These are phyloP conservation scores for Drosophila novamexicana DNA, from an alignment of 1,140 invertebrate species.

Conservation along the genomic window DNA sequence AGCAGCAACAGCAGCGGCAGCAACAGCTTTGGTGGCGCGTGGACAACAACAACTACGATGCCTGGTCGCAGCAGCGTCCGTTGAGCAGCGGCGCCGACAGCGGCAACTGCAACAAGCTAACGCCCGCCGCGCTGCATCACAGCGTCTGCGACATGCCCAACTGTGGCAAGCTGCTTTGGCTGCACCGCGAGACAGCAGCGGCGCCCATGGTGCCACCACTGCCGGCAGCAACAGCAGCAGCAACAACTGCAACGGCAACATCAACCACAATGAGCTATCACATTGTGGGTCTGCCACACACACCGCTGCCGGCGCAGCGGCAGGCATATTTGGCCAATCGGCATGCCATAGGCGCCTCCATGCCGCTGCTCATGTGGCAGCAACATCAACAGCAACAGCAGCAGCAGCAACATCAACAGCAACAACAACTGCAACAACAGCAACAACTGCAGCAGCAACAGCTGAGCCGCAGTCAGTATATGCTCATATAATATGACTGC, in stretches of 20 bases:
- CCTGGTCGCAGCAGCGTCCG: conserved; percentile 50
- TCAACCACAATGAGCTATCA: conserved; percentile 53
- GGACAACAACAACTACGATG: conserved; percentile 25
- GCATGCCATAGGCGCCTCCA: conserved; percentile 70
- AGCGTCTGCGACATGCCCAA: conserved; percentile 75
- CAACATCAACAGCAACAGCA: conserved; percentile 45
- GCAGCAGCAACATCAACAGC: conserved; percentile 41
- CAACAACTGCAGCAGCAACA: conserved; percentile 19
- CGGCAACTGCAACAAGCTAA: conserved; percentile 18
- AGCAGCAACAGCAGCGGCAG: conserved; percentile 9
- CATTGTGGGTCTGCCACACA: conserved; percentile 74
- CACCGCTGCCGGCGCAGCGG: conserved; percentile 61
- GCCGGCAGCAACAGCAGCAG: conserved; percentile 30
- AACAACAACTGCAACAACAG: conserved; percentile 32
- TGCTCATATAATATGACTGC: background rate
- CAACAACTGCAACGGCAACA: conserved; percentile 15
- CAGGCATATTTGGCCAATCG: conserved; percentile 78
- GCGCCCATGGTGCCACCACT: conserved; percentile 47
- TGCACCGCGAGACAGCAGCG: conserved; percentile 44
- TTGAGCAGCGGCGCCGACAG: conserved; percentile 53
- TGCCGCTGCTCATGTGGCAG: conserved; percentile 73
- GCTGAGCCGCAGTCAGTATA: conserved; percentile 66
- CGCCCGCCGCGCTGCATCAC: conserved; percentile 33
- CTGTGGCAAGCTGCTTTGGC: conserved; percentile 80
- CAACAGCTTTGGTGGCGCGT: conserved; percentile 38